Evolutionary conservation across 2,113 vertebrate genomes (phyloP).

Genomic region (Nothocercus julius): DNA sequence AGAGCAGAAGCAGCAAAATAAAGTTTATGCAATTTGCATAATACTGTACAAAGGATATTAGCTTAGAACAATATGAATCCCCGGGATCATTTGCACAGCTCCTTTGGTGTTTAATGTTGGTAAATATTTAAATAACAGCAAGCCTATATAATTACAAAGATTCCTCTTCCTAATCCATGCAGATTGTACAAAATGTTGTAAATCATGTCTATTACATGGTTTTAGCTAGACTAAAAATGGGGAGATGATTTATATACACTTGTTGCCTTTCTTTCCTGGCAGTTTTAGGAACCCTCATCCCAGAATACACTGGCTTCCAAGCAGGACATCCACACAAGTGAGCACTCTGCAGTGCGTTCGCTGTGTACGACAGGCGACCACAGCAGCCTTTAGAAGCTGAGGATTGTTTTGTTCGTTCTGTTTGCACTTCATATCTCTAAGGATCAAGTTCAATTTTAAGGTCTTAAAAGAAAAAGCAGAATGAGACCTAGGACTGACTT

Average conservation of each 20-base stretch:
- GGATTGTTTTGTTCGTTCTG: neutral
- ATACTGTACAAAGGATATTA: constrained; percentile 80
- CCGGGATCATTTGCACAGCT: constrained; percentile 76
- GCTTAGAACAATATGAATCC: constrained; percentile 81
- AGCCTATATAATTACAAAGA: constrained; percentile 75
- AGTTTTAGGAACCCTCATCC: neutral
- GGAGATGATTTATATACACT: neutral
- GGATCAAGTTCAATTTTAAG: neutral
- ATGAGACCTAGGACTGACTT: neutral
- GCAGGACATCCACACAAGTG: neutral
- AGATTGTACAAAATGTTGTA: constrained; percentile 37
- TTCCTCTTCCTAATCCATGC: constrained; percentile 74
- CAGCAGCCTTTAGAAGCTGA: neutral
- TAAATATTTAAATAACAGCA: constrained; percentile 87
- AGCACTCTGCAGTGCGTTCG: neutral
- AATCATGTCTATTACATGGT: neutral
- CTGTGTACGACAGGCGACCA: fast-evolving
- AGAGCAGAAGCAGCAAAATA: constrained; percentile 76
- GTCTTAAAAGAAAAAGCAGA: neutral
- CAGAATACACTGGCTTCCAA: neutral
- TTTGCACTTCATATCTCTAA: neutral
- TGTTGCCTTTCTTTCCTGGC: neutral
- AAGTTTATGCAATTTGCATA: constrained; percentile 84
- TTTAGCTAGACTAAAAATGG: neutral
- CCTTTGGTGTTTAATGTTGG: constrained; percentile 82